Conservation (phyloP, 2,113 vertebrate species). For the Barbus barbus region DNA sequence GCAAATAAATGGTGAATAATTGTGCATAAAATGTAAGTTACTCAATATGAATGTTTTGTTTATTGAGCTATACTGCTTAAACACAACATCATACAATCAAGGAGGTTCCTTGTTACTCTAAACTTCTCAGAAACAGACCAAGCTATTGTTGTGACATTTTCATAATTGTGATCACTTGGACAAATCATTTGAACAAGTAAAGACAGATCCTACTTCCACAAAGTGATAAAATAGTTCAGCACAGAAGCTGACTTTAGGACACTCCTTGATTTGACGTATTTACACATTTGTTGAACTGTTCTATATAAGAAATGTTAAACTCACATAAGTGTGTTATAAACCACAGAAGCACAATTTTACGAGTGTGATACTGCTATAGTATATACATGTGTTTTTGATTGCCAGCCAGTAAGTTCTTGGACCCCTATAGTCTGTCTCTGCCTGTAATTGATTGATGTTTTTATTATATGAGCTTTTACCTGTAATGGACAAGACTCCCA, state of each 20-base stretch:
- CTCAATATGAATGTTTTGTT: not conserved
- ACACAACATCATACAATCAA: not conserved
- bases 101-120: not conserved
- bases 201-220: not conserved
- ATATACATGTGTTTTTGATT: not conserved
- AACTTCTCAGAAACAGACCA: not conserved
- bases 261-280: not conserved
- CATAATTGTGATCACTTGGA: not conserved
- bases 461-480: not conserved
- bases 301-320: not conserved
- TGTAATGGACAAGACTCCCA: not conserved
- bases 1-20: not conserved
- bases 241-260: not conserved
- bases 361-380: not conserved
- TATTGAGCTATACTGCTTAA: not conserved
- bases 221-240: not conserved
- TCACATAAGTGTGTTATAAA: not conserved
- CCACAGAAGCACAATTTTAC: not conserved
- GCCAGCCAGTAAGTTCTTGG: not conserved
- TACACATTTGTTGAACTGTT: not conserved
- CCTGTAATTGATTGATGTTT: not conserved
- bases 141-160: not conserved
- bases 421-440: not conserved
- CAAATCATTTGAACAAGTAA: not conserved
- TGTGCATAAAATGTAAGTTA: not conserved